Evolutionary conservation across 2,113 vertebrate genomes (phyloP).

Genomic region (Mohoua ochrocephala): DNA sequence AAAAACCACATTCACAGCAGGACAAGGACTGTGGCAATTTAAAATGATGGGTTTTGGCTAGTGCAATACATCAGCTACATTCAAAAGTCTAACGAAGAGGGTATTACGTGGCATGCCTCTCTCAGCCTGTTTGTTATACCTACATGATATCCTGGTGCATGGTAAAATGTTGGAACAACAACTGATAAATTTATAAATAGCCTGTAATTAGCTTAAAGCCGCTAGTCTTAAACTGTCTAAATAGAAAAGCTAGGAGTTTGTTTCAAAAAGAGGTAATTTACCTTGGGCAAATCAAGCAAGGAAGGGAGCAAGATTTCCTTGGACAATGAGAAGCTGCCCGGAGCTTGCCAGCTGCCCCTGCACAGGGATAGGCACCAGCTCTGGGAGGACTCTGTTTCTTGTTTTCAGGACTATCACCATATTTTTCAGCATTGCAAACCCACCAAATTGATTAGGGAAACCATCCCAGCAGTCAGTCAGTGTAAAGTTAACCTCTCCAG

Average conservation of each 20-base stretch:
- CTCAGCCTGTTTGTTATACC: constrained; percentile 63
- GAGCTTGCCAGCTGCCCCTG: neutral
- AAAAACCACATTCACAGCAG: constrained; percentile 6
- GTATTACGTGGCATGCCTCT: constrained; percentile 60
- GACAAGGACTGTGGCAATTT: constrained; percentile 65
- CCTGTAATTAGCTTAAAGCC: constrained; percentile 41
- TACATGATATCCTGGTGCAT: constrained; percentile 51
- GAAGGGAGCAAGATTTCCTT: neutral
- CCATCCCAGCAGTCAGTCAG: neutral
- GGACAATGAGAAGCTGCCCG: neutral
- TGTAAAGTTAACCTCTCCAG: neutral
- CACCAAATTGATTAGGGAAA: neutral
- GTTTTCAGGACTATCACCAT: neutral
- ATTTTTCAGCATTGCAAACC: neutral
- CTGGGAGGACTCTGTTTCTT: neutral
- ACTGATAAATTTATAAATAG: constrained; percentile 35
- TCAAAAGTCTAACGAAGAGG: constrained; percentile 44
- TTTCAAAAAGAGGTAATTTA: constrained; percentile 30
- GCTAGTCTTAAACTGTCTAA: neutral
- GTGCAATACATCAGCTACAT: constrained; percentile 27
- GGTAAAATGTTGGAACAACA: constrained; percentile 53
- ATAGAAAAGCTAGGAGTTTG: neutral
- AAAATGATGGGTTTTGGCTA: constrained; percentile 55
- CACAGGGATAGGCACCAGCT: neutral
- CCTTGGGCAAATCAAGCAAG: neutral